Evolutionary conservation across 1,140 invertebrate species (phyloP), one percentile per base, ranked within the genome.

Genomic region (Drosophila insularis): DNA sequence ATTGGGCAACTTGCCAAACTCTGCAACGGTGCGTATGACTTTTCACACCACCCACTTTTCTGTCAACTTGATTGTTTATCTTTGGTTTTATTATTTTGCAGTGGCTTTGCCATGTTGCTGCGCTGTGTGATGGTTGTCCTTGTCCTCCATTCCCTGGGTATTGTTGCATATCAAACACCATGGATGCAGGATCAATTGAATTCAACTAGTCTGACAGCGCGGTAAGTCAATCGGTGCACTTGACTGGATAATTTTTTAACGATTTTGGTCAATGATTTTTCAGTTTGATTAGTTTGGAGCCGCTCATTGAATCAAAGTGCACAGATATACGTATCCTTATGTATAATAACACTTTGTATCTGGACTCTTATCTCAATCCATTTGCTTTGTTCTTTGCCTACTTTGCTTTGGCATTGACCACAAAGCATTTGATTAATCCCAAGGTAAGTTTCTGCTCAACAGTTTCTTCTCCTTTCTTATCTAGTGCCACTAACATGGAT

Each of bases 131-230:
- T 97, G 92, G 89, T 95, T 2, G 94, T 97, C 70, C 95, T 96
- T 74, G 94, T 94, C 1, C 80, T 95, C 13, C 98, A 99, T 85
- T 94, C 98, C 54, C 81, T 95, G 0, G 92, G 94, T 4, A 86
- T 98, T n/a, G 95, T 97, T 74, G 92, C 95, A 1, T 98, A 98
- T 90, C 98, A 99, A 92, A 95, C 97, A 76, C 94, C 97, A 78
- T 97, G 96, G 94, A 93, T 95, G 60, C 96, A 98, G 78, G 94
- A 95, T 27, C 86, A 95, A 4, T 89, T 98, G 50, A 75, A 84
- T 74, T 94, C 94, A 10, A 93, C 94, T 0, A 95, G 96, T 85
- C 92, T 94, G 2, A 94, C 95, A 86, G 94, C 95, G 6, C 95
- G 95, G 95, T 95, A 92, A 80, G 68, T 78, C 21, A 27, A 4